Evolutionary conservation across 2,113 vertebrate species (phyloP).

Genomic region (Chloropsis cyanopogon): DNA sequence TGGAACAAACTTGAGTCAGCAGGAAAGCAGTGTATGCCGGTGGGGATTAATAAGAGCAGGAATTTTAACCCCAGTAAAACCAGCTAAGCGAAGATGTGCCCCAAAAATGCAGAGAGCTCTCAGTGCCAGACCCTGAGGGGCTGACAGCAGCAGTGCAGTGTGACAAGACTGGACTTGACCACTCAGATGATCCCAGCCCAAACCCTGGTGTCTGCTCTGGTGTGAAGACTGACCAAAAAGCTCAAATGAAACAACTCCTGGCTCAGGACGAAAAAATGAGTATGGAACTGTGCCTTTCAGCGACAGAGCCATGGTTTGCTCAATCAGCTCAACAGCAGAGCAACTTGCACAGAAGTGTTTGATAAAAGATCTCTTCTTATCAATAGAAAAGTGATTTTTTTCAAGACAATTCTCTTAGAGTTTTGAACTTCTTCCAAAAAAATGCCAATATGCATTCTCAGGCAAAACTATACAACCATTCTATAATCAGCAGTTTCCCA

Average conservation of each 20-base stretch:
- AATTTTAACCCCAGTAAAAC: slow-evolving; percentile 33
- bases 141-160: not conserved
- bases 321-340: not conserved
- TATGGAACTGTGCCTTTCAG: not conserved
- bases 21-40: not conserved
- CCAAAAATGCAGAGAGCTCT: not conserved
- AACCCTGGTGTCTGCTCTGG: not conserved
- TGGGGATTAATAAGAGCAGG: not conserved
- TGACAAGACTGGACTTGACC: not conserved
- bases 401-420: not conserved
- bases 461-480: not conserved
- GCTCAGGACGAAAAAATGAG: not conserved
- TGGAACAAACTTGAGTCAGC: not conserved
- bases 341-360: not conserved
- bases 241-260: not conserved
- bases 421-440: not conserved
- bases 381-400: not conserved
- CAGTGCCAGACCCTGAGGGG: not conserved
- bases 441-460: not conserved
- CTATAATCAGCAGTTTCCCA: not conserved
- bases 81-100: slow-evolving; percentile 29
- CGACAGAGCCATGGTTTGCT: not conserved
- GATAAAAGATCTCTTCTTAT: not conserved
- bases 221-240: not conserved
- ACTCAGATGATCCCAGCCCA: not conserved